Evolutionary conservation across 2,797 vertebrate species (phyloP).

Genomic region (Zenarchopterus dispar): DNA sequence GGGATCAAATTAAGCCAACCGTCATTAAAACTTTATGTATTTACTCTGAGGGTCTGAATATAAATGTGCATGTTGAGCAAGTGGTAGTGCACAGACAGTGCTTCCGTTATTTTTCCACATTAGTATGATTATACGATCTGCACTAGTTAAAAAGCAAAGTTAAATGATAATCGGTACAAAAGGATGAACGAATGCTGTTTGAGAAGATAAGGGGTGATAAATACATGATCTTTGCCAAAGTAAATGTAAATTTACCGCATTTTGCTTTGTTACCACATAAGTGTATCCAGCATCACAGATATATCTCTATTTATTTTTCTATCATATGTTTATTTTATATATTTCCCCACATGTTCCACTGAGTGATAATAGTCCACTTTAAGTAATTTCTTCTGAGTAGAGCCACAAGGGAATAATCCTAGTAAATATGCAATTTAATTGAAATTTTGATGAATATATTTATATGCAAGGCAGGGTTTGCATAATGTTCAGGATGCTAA

Average conservation of each 20-base stretch:
- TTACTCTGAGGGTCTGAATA: slow-evolving; percentile 64
- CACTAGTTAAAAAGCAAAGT: too few relatives aligned
- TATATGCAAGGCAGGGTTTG: slow-evolving; percentile 36
- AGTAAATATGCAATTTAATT: slow-evolving; percentile 40
- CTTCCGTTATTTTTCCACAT: slow-evolving; percentile 7
- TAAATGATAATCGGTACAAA: too few relatives aligned
- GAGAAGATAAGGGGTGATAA: too few relatives aligned
- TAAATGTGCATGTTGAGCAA: slow-evolving; percentile 59
- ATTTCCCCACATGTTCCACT: slow-evolving; percentile 15
- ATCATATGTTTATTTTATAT: background rate
- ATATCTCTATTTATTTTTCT: slow-evolving; percentile 8
- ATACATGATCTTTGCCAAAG: too few relatives aligned
- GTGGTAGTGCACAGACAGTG: slow-evolving; percentile 37
- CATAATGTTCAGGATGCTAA: slow-evolving; percentile 40
- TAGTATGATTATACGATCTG: too few relatives aligned
- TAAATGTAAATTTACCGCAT: too few relatives aligned
- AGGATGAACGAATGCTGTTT: too few relatives aligned
- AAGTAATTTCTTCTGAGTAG: slow-evolving; percentile 15
- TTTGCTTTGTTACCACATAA: background rate
- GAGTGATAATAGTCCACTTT: slow-evolving; percentile 20
- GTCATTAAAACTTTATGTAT: slow-evolving; percentile 80
- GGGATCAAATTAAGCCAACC: slow-evolving; percentile 75
- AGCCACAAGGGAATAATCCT: slow-evolving; percentile 25
- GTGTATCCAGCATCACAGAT: background rate
- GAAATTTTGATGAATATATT: slow-evolving; percentile 33